A percentile compares a stretch with the other conserved stretches of the same genome.
Evolutionary conservation across 2,888 invertebrate species (phyloP).

Genomic region (Adelphocoris suturalis): DNA sequence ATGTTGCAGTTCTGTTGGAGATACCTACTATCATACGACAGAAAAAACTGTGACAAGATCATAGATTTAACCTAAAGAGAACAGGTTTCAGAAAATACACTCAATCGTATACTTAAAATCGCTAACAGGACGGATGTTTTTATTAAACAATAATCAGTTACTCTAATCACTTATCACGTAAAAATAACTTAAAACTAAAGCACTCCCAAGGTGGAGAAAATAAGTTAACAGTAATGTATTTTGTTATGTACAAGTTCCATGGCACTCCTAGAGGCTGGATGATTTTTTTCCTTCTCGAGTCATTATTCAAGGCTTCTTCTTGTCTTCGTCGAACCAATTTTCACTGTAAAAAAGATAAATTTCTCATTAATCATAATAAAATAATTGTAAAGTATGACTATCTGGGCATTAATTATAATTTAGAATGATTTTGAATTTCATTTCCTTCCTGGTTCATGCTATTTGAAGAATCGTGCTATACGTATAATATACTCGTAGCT

Average conservation of each 20-base stretch:
- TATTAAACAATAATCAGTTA: neutral
- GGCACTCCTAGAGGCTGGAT: constrained; percentile 67
- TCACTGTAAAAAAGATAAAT: constrained; percentile 81
- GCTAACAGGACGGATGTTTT: constrained; percentile 23
- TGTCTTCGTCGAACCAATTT: constrained; percentile 83
- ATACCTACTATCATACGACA: no score
- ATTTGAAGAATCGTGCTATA: no score
- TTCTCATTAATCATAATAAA: no score
- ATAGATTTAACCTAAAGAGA: no score
- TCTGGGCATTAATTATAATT: no score
- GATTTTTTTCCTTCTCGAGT: neutral
- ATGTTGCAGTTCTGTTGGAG: no score
- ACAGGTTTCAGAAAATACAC: no score
- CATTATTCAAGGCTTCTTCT: constrained; percentile 75
- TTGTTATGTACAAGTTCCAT: constrained; percentile 63
- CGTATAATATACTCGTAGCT: no score
- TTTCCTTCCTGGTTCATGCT: no score
- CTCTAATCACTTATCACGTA: constrained; percentile 21
- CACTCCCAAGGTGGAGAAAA: constrained; percentile 13
- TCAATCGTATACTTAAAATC: neutral
- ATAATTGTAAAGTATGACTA: no score
- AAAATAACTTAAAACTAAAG: neutral
- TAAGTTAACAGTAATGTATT: constrained; percentile 54
- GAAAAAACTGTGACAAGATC: no score
- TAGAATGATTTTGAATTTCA: no score